These are phyloP conservation scores for Anabas testudineus DNA, from an alignment of 2,797 vertebrate genomes.

Conservation along the genomic window DNA sequence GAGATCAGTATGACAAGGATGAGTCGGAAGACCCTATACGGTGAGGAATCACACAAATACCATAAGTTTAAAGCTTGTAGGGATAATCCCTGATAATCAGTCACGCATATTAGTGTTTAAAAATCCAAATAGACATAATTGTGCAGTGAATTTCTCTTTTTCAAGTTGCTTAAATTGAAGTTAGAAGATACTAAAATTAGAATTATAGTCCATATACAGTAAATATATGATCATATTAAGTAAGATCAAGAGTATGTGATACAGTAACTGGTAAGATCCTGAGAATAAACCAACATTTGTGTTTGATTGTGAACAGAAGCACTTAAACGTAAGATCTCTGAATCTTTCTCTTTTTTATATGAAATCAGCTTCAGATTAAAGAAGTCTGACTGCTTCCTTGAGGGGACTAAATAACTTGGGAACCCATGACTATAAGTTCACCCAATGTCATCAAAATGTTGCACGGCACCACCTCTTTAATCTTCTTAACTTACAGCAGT, in stretches of 20 bases:
- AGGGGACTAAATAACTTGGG: conserved; percentile 27
- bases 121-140: too few relatives aligned
- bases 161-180: too few relatives aligned
- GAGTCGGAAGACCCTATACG: conserved; percentile 87
- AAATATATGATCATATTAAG: too few relatives aligned
- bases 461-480: background rate
- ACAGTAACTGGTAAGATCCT: background rate
- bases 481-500: background rate
- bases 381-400: conserved; percentile 37
- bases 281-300: conserved; percentile 21
- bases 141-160: too few relatives aligned
- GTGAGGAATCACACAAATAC: conserved; percentile 68
- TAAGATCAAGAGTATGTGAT: background rate
- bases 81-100: background rate
- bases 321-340: conserved; percentile 14
- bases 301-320: conserved; percentile 33
- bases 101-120: background rate
- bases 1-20: conserved; percentile 90
- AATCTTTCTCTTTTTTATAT: conserved; percentile 28
- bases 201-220: too few relatives aligned
- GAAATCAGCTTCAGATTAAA: conserved; percentile 38
- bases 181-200: too few relatives aligned
- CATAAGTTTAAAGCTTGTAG: too few relatives aligned
- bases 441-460: conserved; percentile 25
- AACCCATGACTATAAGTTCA: conserved; percentile 21